Base-by-base conservation (phyloP, 2,113 vertebrate genomes). In the Urocolius indicus region DNA sequence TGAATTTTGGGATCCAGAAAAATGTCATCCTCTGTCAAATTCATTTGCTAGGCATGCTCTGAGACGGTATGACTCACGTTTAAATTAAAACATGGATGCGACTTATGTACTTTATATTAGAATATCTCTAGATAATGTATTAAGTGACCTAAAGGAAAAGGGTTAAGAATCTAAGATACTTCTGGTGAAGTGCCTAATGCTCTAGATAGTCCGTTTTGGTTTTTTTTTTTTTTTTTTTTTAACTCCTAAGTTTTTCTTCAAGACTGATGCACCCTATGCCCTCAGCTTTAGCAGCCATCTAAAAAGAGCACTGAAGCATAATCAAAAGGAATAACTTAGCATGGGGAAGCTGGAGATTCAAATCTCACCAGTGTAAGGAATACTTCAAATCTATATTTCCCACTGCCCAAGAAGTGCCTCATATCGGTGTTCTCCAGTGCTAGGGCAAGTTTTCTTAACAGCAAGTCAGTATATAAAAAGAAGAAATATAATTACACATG, bases 51-150 rank as follows among this genome's bases (percentile, higher is more conserved):
- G 29, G 16, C 2, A 2, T 55, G 23, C 29, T 82, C 19, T 72
- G 57, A 78, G 38, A 34, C 34, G 59, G 34, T 6, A 38, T 0
- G 0, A 57, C 13, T 52, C 49, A 36, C 0, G 3, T 36, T 76
- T 59, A 23, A 8, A 45, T 69, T 66, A 66, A 84, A 66, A 80
- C 45, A 80, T 1, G 6, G 26, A 16, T 74, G 18, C 1, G 52
- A 52, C 15, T 62, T n/a, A 78, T 4, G 6, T 3, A 49, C 19
- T 54, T 85, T 45, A 69, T 59, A 73, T 69, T 57, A 58, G 20
- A 49, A 13, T 63, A 5, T 23, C 21, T 78, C 61, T 48, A 18
- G 66, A 36, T 41, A 63, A 78, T 29, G 20, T 8, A 4, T 45
- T 66, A 27, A 36, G 14, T 49, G 20, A 84, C 23, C 27, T 43